These are phyloP conservation scores for Halictus quadricinctus DNA, from an alignment of 2,888 invertebrate genomes.

Conservation along the genomic window DNA sequence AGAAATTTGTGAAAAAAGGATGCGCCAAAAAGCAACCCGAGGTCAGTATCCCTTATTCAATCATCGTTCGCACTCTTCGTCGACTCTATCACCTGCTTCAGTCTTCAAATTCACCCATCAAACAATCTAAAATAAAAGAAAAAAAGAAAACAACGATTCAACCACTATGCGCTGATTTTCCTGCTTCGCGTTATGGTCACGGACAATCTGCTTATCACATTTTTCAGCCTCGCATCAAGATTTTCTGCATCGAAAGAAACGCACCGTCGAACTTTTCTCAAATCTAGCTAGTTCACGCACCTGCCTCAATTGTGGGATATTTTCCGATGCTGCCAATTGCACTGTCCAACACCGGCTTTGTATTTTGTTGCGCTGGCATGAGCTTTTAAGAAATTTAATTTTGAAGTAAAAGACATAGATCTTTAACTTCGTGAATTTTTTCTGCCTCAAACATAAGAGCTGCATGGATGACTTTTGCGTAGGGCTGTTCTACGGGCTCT, in stretches of 20 bases:
- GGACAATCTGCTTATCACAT: background rate
- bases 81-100: background rate
- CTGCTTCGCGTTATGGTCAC: background rate
- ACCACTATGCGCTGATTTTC: background rate
- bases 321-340: background rate
- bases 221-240: background rate
- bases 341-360: background rate
- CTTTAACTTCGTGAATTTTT: background rate
- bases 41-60: constrained; percentile 57
- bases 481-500: too few relatives aligned
- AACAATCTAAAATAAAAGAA: background rate
- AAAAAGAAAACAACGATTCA: background rate
- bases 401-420: background rate
- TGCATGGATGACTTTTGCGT: too few relatives aligned
- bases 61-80: constrained; percentile 1
- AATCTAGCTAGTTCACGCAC: background rate
- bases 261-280: background rate
- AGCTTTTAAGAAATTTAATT: background rate
- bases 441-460: background rate
- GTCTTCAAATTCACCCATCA: background rate
- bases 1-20: constrained; percentile 86
- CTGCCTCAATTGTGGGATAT: background rate
- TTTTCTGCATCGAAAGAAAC: background rate
- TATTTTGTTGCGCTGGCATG: background rate
- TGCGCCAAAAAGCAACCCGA: constrained; percentile 67